A percentile compares a stretch with the other conserved stretches of the same genome.
phyloP scores from a whole-genome alignment of 2,888 invertebrate genomes.

The Macrosoma leucophasiata region DNA sequence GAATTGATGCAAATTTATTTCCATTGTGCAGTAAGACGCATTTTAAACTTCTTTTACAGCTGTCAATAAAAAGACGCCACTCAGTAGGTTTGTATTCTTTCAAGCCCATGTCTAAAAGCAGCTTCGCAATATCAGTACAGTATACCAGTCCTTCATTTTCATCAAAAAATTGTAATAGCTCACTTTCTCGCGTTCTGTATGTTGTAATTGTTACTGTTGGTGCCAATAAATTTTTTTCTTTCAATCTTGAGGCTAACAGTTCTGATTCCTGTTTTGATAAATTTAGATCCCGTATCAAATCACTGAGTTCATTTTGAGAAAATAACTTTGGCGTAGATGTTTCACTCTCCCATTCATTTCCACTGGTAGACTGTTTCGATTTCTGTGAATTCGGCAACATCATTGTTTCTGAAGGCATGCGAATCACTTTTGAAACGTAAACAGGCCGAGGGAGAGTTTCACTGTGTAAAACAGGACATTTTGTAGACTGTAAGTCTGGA shows the following conservation, averaged over 20 bases:
- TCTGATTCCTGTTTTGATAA: no score
- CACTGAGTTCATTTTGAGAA: constrained; percentile 10
- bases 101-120: constrained; percentile 5
- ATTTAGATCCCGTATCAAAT: no score
- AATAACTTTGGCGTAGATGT: constrained; percentile 5
- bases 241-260: no score
- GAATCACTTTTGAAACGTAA: no score
- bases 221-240: no score
- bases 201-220: constrained; percentile 3
- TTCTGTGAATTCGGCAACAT: constrained; percentile 1
- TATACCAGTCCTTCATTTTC: constrained; percentile 8
- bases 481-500: constrained; percentile 6
- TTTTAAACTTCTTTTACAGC: constrained; percentile 12
- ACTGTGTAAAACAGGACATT: constrained; percentile 2
- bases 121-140: constrained; percentile 9
- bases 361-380: constrained; percentile 1
- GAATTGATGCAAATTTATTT: constrained; percentile 10
- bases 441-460: constrained; percentile 6
- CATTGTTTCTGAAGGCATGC: constrained; percentile 7
- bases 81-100: constrained; percentile 5
- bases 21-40: constrained; percentile 9
- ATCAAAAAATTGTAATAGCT: constrained; percentile 8
- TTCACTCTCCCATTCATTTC: constrained; percentile 1
- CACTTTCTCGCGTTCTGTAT: constrained; percentile 9
- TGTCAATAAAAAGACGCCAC: constrained; percentile 11